Conservation (phyloP, 2,797 vertebrate genomes). For the Echiichthys vipera region DNA sequence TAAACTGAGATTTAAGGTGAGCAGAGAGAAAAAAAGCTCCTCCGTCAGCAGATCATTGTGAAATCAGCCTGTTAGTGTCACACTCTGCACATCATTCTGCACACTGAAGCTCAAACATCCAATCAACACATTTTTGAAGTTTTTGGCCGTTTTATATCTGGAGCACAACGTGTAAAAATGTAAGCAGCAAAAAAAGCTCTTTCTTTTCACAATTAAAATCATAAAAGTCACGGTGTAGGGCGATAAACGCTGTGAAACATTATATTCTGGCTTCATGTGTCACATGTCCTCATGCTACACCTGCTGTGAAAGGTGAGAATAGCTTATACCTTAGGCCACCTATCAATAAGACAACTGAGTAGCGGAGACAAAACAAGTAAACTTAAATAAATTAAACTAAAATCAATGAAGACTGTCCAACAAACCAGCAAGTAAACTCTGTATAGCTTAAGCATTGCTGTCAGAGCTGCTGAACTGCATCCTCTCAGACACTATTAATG, state of each 20-base stretch:
- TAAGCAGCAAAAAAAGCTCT: neutral
- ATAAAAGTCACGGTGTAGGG: neutral
- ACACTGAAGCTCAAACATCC: neutral
- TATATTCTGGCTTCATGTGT: neutral
- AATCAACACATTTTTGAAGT: neutral
- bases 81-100: neutral
- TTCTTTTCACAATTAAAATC: neutral
- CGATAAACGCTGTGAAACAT: neutral
- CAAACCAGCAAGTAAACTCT: constrained; percentile 4
- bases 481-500: neutral
- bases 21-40: constrained; percentile 21
- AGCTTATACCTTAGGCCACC: neutral
- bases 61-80: constrained; percentile 12
- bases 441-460: neutral
- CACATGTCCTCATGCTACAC: neutral
- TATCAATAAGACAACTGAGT: neutral
- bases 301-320: constrained; percentile 9
- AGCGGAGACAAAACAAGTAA: neutral
- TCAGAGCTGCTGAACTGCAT: neutral
- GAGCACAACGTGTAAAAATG: neutral
- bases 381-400: neutral
- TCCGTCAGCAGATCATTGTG: constrained; percentile 14
- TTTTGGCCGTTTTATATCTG: neutral
- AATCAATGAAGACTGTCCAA: neutral
- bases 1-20: constrained; percentile 28